Base-by-base conservation (phyloP, 2,797 vertebrate species). In the Coregonus ussuriensis region DNA sequence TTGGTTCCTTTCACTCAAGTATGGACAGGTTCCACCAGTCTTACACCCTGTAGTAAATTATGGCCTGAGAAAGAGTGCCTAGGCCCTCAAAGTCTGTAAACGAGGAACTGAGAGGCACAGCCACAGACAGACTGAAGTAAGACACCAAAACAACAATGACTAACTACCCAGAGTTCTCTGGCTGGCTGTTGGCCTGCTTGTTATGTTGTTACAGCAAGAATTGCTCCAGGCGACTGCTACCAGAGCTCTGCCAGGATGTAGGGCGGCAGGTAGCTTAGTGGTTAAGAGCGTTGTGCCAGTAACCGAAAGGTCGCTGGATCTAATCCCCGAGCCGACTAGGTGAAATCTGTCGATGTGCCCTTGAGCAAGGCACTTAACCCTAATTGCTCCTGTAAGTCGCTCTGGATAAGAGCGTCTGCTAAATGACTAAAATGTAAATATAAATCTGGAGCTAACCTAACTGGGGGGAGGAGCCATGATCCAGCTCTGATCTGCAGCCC, bases 181-280 rank as follows among this genome's bases (percentile, higher is more conserved):
- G 35, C 67, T 78, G 62, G 73, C 71, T 84, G 76, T 71, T 80
- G 63, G 76, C 59, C 65, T 74, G 53, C 16, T 79, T 33, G 52
- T 75, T 74, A 75, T 83, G 59, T 75, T 82, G 79, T 83, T 83
- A 72, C 79, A 83, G 77, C 11, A 15, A 76, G 81, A 81, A 72
- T 16, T 37, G 74, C 81, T 82, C 11, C 4, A 82, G 81, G 77
- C 65, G 73, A 75, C 1, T 18, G 59, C 3, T 77, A 70, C 77
- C 77, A 67, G 80, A 81, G 85, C 73, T 78, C 68, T 68, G 72
- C 11, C n/a, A 82, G 70, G 62, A 79, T 18, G 56, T 41, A 25
- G 25, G 25, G 25, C 25, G 25, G 25, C 25, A 25, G 25, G 25
- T 25, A 25, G 25, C 25, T 25, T 25, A 25, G 25, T 25, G 25